These are phyloP conservation scores for Drosophila picticornis DNA, from an alignment of 2,888 invertebrate genomes.

Conservation along the genomic window DNA sequence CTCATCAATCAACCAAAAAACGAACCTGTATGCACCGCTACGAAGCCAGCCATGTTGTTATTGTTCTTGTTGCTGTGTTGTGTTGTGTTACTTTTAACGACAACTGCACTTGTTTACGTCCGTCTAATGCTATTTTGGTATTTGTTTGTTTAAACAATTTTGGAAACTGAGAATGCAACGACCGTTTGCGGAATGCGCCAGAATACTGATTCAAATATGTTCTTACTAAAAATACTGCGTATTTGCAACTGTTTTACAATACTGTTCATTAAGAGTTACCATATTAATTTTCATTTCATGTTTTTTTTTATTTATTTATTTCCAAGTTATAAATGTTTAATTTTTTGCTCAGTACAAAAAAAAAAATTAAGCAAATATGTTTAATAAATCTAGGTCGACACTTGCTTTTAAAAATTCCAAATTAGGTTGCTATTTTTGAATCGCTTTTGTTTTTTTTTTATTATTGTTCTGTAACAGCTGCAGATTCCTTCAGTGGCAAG, in stretches of 20 bases:
- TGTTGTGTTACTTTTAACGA: conserved; percentile 17
- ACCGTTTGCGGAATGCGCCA: conserved; percentile 53
- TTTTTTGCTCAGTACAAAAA: not conserved
- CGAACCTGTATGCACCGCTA: conserved; percentile 91
- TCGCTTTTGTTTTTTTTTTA: not conserved
- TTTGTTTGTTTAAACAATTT: conserved; percentile 70
- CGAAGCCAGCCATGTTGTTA: conserved; percentile 87
- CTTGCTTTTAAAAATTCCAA: not conserved
- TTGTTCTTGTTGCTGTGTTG: conserved; percentile 27
- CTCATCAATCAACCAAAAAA: conserved; percentile 36
- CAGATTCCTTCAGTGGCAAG: not conserved
- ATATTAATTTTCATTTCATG: not conserved
- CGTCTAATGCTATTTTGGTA: conserved; percentile 53
- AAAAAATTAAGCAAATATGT: not conserved
- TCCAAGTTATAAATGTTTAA: not conserved
- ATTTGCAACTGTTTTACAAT: conserved; percentile 13
- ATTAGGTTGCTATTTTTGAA: not conserved
- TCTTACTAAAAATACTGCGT: conserved; percentile 28
- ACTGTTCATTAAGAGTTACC: conserved; percentile 30
- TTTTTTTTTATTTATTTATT: not conserved
- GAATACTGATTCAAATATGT: conserved; percentile 45
- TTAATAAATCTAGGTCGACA: not conserved
- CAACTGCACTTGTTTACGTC: conserved; percentile 60
- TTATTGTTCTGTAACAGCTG: conserved; percentile 10
- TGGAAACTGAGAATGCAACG: conserved; percentile 48